Evolutionary conservation across 2,888 invertebrate species (phyloP), one percentile per base, ranked within the genome.

Genomic region (Drosophila ochracea): DNA sequence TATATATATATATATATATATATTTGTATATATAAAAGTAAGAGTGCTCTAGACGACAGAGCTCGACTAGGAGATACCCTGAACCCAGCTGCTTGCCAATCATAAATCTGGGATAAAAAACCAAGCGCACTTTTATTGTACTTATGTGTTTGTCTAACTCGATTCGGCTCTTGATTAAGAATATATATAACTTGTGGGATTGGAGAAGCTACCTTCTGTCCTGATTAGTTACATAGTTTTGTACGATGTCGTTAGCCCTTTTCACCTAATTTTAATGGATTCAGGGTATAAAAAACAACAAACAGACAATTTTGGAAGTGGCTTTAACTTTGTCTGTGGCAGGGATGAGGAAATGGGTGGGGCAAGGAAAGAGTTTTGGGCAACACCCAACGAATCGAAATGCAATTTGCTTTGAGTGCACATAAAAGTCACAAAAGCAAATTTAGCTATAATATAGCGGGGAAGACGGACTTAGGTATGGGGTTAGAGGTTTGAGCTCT

Each of bases 391-490:
- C 49, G 73, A 61, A 85, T 86, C 80, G 73, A 78, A 83, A 71
- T 80, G 84, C 82, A 86, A 89, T 86, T 85, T 83, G 83, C 75
- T 73, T 69, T 61, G 73, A 84, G 82, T 82, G 84, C 80, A 77
- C 72, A 80, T 76, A 81, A 78, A 79, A 84, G 63, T 70, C 77
- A 63, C 69, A 77, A 71, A 77, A 79, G 68, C 68, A 73, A 80
- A 76, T 80, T 66, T 65, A 53, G 43, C 43, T 35, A 10, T 54
- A 47, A 28, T 33, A 11, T n/a, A 50, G 64, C 30, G 28, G 21
- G 21, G 21, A 35, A 54, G 25, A 35, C 35, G 59, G 60, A 52
- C 31, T 11, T 19, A 30, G 13, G 19, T n/a, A 4, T 41, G 35
- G 16, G n/a, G 10, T 33, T 25, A 3, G 28, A 39, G 39, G 28